Evolutionary conservation across 2,113 vertebrate species (phyloP), one percentile per base, ranked within the genome.

Genomic region (human (Homo sapiens)): DNA sequence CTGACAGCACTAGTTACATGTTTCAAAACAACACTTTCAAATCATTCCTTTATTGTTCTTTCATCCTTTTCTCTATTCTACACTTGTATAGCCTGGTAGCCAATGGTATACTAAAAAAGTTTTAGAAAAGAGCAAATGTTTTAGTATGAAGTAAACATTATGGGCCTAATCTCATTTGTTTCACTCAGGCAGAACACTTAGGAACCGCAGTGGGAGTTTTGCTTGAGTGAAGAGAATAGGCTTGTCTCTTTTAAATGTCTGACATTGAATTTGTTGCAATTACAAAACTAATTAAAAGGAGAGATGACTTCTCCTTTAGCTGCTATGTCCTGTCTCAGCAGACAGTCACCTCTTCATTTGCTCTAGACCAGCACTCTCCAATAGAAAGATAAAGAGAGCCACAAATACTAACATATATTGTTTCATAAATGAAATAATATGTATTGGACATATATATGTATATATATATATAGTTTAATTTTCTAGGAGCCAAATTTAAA

Each of bases 11-110:
- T 98, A 97, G 97, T 98, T 98, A 98, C 92, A 97, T 95, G 97
- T 98, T 99, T 99, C 97, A 98, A 98, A 98, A 98, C 97, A 98
- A 97, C 48, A 11, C 89, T 98, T 98, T 94, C 57, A 96, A 98
- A 98, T 97, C 94, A 89, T 97, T 98, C 97, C 97, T 97, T 98
- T 98, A 97, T 98, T 97, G 76, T 98, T 97, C 93, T 97, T 98
- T 95, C 95, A 97, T 97, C 94, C 32, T 95, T 98, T 64, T 98
- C 93, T 97, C 92, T 85, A 10, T 68, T 95, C 61, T 91, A 3
- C 72, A 93, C 59, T 97, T 97, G 91, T 90, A 82, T 50, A 87
- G 78, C 32, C 78, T 92, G 82, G n/a, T 97, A 98, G 94, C 95
- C 98, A 98, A 23, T 16, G 93, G 32, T 76, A 70, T 9, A 93